These are phyloP conservation scores for Phortica variegata DNA, from an alignment of 1,140 invertebrate species.

Conservation along the genomic window DNA sequence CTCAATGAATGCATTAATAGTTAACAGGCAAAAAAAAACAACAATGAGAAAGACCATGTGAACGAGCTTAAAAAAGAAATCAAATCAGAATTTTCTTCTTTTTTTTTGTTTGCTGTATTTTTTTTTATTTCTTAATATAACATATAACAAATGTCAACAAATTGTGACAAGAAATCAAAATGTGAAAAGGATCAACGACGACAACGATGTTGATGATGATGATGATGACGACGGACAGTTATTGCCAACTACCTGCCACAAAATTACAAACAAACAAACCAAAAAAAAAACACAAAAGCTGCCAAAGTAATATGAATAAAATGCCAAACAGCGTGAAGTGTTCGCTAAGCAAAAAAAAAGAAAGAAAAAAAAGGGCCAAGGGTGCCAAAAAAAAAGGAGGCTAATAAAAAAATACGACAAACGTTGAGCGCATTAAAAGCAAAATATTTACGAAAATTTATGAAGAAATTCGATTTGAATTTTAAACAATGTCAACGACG, in stretches of 20 bases:
- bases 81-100: no score
- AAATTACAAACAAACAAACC: background rate
- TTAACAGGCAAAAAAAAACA: no score
- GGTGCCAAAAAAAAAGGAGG: background rate
- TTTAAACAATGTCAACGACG: constrained; percentile 33
- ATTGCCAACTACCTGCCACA: constrained; percentile 1
- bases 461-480: constrained; percentile 53
- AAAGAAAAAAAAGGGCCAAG: background rate
- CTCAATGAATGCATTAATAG: no score
- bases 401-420: constrained; percentile 7
- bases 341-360: no score
- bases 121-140: no score
- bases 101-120: no score
- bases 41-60: no score
- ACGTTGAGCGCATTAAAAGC: background rate
- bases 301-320: background rate
- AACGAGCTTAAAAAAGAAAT: no score
- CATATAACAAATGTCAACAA: constrained; percentile 53
- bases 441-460: constrained; percentile 35
- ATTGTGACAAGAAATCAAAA: constrained; percentile 54
- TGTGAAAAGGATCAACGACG: constrained; percentile 9
- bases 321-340: no score
- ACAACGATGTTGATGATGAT: background rate
- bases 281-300: background rate
- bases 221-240: constrained; percentile 16